A percentile compares a stretch with the other conserved stretches of the same genome.
Evolutionary conservation across 2,888 invertebrate species (phyloP).

Genomic region (Lutraria lutraria): DNA sequence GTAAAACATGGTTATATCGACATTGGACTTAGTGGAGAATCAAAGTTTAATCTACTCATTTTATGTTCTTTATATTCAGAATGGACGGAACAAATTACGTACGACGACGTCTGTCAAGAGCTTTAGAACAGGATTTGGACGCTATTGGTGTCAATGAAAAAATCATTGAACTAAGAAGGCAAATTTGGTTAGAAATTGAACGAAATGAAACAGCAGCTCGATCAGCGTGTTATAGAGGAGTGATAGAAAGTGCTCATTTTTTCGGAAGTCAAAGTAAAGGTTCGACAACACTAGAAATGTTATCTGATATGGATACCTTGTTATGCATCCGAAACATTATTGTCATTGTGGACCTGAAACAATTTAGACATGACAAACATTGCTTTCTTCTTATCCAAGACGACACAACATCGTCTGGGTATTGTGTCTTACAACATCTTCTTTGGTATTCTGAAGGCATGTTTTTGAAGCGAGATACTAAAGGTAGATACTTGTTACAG

Average conservation of each 20-base stretch:
- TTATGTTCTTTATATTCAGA: background rate
- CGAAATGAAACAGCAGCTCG: background rate
- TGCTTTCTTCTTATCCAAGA: background rate
- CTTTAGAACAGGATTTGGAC: background rate
- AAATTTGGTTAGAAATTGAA: background rate
- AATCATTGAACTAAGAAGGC: background rate
- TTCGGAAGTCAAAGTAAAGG: slow-evolving; percentile 18
- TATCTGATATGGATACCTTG: background rate
- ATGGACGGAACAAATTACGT: background rate
- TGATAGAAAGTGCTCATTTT: background rate
- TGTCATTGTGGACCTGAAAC: background rate
- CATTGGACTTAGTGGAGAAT: too few relatives aligned
- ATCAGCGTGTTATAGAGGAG: background rate
- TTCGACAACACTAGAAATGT: background rate
- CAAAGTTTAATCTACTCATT: too few relatives aligned
- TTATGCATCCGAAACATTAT: background rate
- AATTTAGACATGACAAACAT: background rate
- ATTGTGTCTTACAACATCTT: background rate
- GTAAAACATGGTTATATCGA: too few relatives aligned
- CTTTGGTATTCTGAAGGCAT: background rate
- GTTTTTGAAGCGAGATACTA: background rate
- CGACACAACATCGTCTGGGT: background rate
- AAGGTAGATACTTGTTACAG: background rate
- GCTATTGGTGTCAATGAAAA: slow-evolving; percentile 7
- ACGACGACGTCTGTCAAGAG: background rate